A percentile compares a stretch with the other conserved stretches of the same genome.
These are phyloP conservation scores for Meteorus colon DNA, from an alignment of 2,888 invertebrate species.

Conservation along the genomic window DNA sequence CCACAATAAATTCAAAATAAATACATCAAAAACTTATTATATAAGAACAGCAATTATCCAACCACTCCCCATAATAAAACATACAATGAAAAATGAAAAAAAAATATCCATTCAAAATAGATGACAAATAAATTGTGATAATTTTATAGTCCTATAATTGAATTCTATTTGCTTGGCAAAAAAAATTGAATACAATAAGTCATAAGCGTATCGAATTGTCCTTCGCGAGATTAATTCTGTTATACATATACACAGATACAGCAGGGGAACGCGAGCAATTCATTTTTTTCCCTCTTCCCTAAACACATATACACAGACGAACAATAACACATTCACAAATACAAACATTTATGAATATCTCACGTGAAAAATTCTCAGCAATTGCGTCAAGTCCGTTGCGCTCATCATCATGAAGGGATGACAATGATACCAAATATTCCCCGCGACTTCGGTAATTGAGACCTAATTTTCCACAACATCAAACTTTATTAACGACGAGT, in stretches of 20 bases:
- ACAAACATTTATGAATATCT: background rate
- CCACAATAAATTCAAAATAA: too few species aligned
- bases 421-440: slow-evolving; percentile 35
- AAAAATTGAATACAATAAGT: background rate
- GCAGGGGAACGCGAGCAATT: background rate
- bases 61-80: too few species aligned
- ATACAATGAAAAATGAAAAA: too few species aligned
- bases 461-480: slow-evolving; percentile 71
- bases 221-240: slow-evolving; percentile 5
- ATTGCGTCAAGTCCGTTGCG: slow-evolving; percentile 1
- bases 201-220: slow-evolving; percentile 6
- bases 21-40: too few species aligned
- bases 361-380: background rate
- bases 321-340: background rate
- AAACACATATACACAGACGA: background rate
- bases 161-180: slow-evolving; percentile 1
- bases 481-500: slow-evolving; percentile 68
- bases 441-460: slow-evolving; percentile 59
- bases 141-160: slow-evolving; percentile 1
- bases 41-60: too few species aligned
- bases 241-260: background rate
- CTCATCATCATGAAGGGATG: slow-evolving; percentile 11
- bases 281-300: background rate
- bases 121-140: slow-evolving; percentile 19
- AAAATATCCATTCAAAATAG: background rate